A percentile compares a stretch with the other conserved stretches of the same genome.
phyloP scores from a whole-genome alignment of 2,113 vertebrate genomes.

The Peromyscus leucopus region DNA sequence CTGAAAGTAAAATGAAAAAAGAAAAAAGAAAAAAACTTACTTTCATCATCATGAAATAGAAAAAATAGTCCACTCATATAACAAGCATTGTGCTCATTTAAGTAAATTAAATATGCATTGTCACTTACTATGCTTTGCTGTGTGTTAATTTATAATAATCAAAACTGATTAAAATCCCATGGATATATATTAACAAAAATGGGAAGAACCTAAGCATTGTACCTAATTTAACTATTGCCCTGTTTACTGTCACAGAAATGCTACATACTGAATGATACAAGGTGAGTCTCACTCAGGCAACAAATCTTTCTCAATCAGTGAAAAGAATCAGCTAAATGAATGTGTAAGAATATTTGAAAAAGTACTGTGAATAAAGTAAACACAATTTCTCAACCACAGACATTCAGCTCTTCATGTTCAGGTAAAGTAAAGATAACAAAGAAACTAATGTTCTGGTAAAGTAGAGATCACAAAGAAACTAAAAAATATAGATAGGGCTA shows the following conservation, averaged over 20 bases:
- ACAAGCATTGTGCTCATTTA: not conserved
- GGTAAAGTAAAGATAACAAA: not conserved
- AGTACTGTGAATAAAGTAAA: not conserved
- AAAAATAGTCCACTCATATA: not conserved
- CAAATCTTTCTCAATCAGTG: not conserved
- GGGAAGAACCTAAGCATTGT: not conserved
- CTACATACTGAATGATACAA: not conserved
- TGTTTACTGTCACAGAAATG: not conserved
- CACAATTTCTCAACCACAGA: not conserved
- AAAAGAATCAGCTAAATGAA: not conserved
- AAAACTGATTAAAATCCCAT: not conserved
- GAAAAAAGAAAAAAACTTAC: not conserved
- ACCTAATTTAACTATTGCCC: not conserved
- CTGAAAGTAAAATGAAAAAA: not conserved
- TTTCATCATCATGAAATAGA: not conserved
- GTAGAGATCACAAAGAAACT: not conserved
- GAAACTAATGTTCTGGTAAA: not conserved
- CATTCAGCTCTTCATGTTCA: not conserved
- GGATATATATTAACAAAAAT: not conserved
- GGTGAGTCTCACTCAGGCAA: not conserved
- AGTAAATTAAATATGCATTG: not conserved
- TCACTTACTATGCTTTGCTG: not conserved
- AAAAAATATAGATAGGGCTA: not conserved
- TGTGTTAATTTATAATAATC: not conserved
- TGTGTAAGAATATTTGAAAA: not conserved